Evolutionary conservation across 2,888 invertebrate genomes (phyloP), one percentile per base, ranked within the genome.

Genomic region (Folsomia manolachei): DNA sequence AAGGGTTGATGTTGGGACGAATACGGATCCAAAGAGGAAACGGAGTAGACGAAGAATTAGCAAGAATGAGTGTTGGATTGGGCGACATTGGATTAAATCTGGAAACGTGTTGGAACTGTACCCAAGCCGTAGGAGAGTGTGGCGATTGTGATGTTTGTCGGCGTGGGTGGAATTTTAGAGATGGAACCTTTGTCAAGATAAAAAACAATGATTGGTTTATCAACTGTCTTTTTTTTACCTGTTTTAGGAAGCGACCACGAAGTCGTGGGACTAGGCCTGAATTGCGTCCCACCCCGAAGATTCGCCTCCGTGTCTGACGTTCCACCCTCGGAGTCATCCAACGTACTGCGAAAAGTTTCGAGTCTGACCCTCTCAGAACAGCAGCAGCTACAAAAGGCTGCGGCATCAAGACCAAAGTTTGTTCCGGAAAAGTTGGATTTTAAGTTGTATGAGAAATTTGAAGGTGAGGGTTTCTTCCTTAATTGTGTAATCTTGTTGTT

Each of bases 341-440:
- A 90, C 83, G 92, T 93, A 62, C 86, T 94, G 69, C 88, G 93
- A 81, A 94, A 93, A 85, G 93, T 94, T 61, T 92, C 93, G 64
- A 92, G 92, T 68, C 88, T 94, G 78, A 92, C 92, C 67, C 86
- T 91, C 80, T 88, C 88, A 1, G 88, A 87, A 81, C 71, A 73
- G 39, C 39, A 39, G 19, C 60, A 63, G 19, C 11, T 56, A 21
- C 25, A 65, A 19, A 27, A 62, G 0, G 69, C 69, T 52, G 56
- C 64, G 14, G 86, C 89, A 39, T 84, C 87, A 53, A 89, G 89
- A 79, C 91, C 92, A 53, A 90, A 90, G 84, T 91, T 90, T 83
- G 90, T 93, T 72, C 92, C 93, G 1, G 92, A 93, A 83, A 94
- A 93, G 85, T 87, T 94, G 81, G 91, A 94, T 86, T 93, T 93